Percentiles rank a stretch among this genome's conserved stretches.
Evolutionary conservation across 2,797 vertebrate species (phyloP).

Genomic region (Pseudomugil tenellus): DNA sequence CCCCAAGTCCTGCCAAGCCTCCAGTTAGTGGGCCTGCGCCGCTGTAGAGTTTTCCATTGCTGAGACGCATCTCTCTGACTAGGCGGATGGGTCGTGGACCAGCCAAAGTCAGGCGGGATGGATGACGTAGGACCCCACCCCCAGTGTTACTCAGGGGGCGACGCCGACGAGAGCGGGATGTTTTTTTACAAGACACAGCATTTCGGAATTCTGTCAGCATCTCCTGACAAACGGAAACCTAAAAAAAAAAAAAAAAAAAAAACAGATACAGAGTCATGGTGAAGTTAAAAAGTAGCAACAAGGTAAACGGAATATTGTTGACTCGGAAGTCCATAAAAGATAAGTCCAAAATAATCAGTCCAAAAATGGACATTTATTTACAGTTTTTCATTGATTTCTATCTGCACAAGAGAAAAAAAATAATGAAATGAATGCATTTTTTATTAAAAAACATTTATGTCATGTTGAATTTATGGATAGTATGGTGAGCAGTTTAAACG

Average conservation of each 20-base stretch:
- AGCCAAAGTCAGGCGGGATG: slow-evolving; percentile 83
- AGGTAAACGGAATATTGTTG: not conserved
- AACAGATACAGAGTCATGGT: not conserved
- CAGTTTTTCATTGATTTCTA: not conserved
- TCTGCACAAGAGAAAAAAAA: not conserved
- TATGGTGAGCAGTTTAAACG: not conserved
- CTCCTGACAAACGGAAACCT: slow-evolving; percentile 92
- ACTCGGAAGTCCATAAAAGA: too few relatives aligned
- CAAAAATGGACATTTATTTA: not conserved
- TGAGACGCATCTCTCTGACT: slow-evolving; percentile 89
- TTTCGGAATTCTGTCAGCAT: slow-evolving; percentile 90
- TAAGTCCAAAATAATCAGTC: too few relatives aligned
- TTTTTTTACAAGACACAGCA: slow-evolving; percentile 91
- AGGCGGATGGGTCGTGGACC: slow-evolving; percentile 82
- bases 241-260: slow-evolving; percentile 30
- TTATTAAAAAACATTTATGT: not conserved
- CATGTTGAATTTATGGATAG: not conserved
- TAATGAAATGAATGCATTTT: not conserved
- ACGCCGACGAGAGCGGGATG: slow-evolving; percentile 86
- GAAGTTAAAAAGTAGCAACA: not conserved
- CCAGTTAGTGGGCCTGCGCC: slow-evolving; percentile 71
- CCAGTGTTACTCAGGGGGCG: slow-evolving; percentile 63
- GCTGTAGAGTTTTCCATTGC: slow-evolving; percentile 91
- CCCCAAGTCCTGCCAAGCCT: slow-evolving; percentile 35
- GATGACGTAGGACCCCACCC: slow-evolving; percentile 76